Conservation (phyloP, 2,888 invertebrate genomes). For the Perithous albicinctus region DNA sequence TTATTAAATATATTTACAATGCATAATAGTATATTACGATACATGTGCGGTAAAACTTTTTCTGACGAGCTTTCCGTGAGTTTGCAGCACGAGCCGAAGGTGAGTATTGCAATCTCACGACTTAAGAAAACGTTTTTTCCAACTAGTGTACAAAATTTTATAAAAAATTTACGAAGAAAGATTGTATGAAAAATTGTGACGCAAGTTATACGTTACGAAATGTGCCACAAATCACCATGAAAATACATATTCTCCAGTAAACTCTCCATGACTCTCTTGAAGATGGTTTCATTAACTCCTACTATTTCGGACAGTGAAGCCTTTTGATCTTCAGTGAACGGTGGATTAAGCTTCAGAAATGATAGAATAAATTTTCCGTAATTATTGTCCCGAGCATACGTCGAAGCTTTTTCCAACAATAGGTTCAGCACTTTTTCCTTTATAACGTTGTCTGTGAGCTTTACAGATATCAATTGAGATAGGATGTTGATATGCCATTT, state of each 20-base stretch:
- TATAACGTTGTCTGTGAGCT: constrained; percentile 66
- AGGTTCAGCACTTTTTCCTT: constrained; percentile 74
- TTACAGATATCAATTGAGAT: constrained; percentile 67
- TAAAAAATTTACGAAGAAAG: too few relatives aligned
- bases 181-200: too few relatives aligned
- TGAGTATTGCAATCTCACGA: too few relatives aligned
- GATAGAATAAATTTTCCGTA: constrained; percentile 77
- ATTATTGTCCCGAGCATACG: constrained; percentile 74
- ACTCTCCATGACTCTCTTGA: constrained; percentile 74
- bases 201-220: constrained; percentile 37
- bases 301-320: constrained; percentile 74
- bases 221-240: constrained; percentile 61
- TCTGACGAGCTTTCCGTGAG: too few relatives aligned
- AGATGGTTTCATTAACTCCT: constrained; percentile 75
- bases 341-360: constrained; percentile 73
- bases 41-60: too few relatives aligned
- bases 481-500: constrained; percentile 78
- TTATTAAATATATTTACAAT: too few relatives aligned
- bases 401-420: constrained; percentile 72
- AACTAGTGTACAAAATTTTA: too few relatives aligned
- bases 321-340: constrained; percentile 73
- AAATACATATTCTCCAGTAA: constrained; percentile 70
- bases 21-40: too few relatives aligned
- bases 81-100: too few relatives aligned
- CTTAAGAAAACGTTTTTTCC: too few relatives aligned